Evolutionary conservation across 2,888 invertebrate species (phyloP), one percentile per base, ranked within the genome.

Genomic region (Oscheius myriophilus): DNA sequence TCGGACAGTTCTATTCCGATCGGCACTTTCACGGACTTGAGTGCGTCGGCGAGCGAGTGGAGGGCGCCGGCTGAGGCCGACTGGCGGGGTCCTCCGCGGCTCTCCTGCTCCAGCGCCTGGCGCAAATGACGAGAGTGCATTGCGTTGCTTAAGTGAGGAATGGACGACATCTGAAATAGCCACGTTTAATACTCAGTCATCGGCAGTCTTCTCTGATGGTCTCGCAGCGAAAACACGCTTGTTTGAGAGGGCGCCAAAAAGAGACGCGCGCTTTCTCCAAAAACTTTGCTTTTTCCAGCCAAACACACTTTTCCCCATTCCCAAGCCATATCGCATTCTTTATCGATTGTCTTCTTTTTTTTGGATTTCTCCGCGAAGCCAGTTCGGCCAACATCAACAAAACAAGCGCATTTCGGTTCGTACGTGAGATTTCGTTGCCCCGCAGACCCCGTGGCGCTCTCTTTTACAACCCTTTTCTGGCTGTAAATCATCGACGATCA

Each of bases 81-180:
- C 51, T 21, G 52, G 21, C 49, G 21, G 4, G n/a, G n/a, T 18
- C 39, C 52, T 23, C 52, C 25, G 39, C 52, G 51, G n/a, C 21
- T 65, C 33, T 64, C 69, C 25, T 42, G 53, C 52, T 68, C 71
- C 12, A 71, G 45, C 21, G 54, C 14, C 18, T 21, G 18, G 33
- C 71, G 67, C 23, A 62, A 61, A 23, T 66, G 39, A 16, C 69
- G 65, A 52, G 73, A 69, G 70, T 77, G 78, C 57, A 68, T 68
- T 11, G 74, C 71, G 41, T 76, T 78, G 67, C 78, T 76, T 72
- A 78, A 71, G 70, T 76, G 70, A 55, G 80, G 80, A 58, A 76
- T 72, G 26, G 78, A 66, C 21, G 80, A 73, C 80, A 80, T 80
- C 72, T 68, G 43, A 54, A 68, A 51, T 2, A 14, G 21, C 21